Conservation (phyloP, 2,888 invertebrate genomes). For the Chesias legatella region DNA sequence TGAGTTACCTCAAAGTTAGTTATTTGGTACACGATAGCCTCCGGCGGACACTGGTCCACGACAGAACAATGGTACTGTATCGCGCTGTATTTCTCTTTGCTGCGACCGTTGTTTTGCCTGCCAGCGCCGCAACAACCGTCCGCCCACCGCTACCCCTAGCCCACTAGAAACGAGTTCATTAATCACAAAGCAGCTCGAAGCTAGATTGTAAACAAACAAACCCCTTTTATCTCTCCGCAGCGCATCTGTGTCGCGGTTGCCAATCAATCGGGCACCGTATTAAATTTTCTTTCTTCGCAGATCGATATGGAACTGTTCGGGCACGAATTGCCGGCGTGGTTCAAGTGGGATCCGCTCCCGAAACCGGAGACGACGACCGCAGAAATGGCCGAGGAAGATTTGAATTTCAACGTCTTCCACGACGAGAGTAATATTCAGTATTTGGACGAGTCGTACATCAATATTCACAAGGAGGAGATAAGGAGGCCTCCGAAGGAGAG, state of each 20-base stretch:
- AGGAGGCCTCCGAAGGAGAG: conserved; percentile 64
- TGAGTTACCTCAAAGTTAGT: conserved; percentile 16
- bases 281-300: conserved; percentile 43
- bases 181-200: conserved; percentile 66
- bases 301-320: conserved; percentile 67
- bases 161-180: conserved; percentile 62
- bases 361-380: conserved; percentile 69
- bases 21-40: conserved; percentile 29
- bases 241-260: conserved; percentile 20
- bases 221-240: conserved; percentile 50
- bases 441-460: conserved; percentile 71
- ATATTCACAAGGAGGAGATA: conserved; percentile 71
- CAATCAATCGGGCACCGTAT: conserved; percentile 22
- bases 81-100: conserved; percentile 50
- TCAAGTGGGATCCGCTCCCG: conserved; percentile 71
- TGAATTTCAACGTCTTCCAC: conserved; percentile 66
- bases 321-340: conserved; percentile 67
- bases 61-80: conserved; percentile 53
- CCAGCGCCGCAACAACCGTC: conserved; percentile 12
- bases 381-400: conserved; percentile 61
- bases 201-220: conserved; percentile 52
- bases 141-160: conserved; percentile 27
- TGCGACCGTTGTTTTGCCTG: conserved; percentile 60
- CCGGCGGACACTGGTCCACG: conserved; percentile 38
- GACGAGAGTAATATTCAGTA: conserved; percentile 71